Evolutionary conservation across 2,888 invertebrate species (phyloP).

Genomic region (Lottia gigantea): DNA sequence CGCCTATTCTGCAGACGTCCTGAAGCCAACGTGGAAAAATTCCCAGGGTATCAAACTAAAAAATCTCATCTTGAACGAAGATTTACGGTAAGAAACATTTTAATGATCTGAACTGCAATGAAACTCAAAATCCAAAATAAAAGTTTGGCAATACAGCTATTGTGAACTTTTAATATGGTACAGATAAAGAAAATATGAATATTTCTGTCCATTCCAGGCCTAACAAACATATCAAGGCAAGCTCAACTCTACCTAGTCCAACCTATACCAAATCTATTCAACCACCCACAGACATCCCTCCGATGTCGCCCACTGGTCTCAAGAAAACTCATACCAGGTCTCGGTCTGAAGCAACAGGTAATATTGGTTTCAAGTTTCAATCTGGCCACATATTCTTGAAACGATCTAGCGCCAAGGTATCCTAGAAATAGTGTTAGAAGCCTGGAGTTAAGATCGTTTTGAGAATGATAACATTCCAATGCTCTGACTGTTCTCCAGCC

Average conservation of each 20-base stretch:
- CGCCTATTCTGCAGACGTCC: slow-evolving; percentile 81
- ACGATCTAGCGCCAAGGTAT: too few relatives aligned
- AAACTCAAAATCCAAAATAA: too few relatives aligned
- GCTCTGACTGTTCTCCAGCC: too few relatives aligned
- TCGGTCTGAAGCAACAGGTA: slow-evolving; percentile 79
- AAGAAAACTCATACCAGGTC: slow-evolving; percentile 88
- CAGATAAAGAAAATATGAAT: too few relatives aligned
- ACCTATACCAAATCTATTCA: slow-evolving; percentile 29
- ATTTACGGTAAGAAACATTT: slow-evolving; percentile 69
- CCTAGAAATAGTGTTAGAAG: too few relatives aligned
- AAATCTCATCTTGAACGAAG: slow-evolving; percentile 80
- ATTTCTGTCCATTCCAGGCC: slow-evolving; percentile 28
- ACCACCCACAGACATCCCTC: slow-evolving; percentile 49
- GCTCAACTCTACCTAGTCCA: slow-evolving; percentile 31
- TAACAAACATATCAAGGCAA: slow-evolving; percentile 60
- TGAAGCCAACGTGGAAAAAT: slow-evolving; percentile 76
- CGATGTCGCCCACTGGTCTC: slow-evolving; percentile 48
- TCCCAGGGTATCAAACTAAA: slow-evolving; percentile 81
- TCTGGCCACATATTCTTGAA: too few relatives aligned
- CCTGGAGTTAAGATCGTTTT: too few relatives aligned
- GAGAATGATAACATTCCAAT: too few relatives aligned
- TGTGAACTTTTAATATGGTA: too few relatives aligned
- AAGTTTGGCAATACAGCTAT: too few relatives aligned
- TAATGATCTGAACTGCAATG: too few relatives aligned
- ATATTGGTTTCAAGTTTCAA: not conserved